Evolutionary conservation across 1,140 invertebrate species (phyloP).

Genomic region (Leptinotarsa lineolata): DNA sequence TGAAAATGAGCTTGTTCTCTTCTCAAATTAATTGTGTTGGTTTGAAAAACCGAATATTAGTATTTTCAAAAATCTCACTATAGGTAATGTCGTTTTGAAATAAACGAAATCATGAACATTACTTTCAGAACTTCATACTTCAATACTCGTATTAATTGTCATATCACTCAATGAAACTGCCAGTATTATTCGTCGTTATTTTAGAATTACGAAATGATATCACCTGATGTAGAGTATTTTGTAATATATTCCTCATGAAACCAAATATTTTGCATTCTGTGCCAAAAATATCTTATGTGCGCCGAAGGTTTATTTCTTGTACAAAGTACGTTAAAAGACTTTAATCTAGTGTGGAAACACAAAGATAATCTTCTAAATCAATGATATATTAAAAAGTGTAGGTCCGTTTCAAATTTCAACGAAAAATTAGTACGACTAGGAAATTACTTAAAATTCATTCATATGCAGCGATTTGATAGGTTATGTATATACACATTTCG

Average conservation of each 20-base stretch:
- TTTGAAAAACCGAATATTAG: no score
- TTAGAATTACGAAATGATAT: no score
- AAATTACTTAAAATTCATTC: constrained; percentile 31
- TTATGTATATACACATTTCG: constrained; percentile 35
- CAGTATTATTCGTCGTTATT: no score
- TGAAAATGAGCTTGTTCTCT: no score
- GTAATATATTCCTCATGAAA: background rate
- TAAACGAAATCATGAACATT: background rate
- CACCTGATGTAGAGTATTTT: no score
- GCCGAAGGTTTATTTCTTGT: constrained; percentile 30
- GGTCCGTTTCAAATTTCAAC: constrained; percentile 53
- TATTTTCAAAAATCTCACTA: no score
- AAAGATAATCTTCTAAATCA: constrained; percentile 32
- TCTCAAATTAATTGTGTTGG: no score
- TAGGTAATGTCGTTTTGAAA: no score
- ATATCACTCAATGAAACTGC: no score
- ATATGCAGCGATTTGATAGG: constrained; percentile 25
- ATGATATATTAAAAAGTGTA: constrained; percentile 22
- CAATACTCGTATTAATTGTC: background rate
- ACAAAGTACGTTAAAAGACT: constrained; percentile 7
- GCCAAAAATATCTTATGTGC: constrained; percentile 32
- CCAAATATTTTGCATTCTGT: constrained; percentile 20
- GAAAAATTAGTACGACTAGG: constrained; percentile 44
- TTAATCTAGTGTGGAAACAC: constrained; percentile 29
- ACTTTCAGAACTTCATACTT: background rate